phyloP scores from a whole-genome alignment of 1,140 invertebrate species.

The Philopotamus ludificatus region DNA sequence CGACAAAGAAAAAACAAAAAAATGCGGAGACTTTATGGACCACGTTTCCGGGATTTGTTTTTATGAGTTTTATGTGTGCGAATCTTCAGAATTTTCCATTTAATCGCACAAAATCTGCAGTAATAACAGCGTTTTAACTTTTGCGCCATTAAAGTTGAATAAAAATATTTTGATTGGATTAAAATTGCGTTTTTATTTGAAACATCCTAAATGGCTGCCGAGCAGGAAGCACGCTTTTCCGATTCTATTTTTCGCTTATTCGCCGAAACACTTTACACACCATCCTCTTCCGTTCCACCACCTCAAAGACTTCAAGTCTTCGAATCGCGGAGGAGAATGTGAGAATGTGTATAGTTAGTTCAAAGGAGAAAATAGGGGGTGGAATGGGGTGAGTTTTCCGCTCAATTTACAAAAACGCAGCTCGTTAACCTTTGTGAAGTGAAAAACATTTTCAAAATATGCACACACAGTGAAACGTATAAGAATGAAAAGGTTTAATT shows the following conservation, averaged over 20 bases:
- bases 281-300: not conserved
- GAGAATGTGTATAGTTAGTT: too few relatives aligned
- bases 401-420: conserved; percentile 1
- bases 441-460: too few relatives aligned
- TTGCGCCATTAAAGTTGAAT: not conserved
- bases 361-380: too few relatives aligned
- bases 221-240: not conserved
- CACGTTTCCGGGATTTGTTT: conserved; percentile 12
- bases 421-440: conserved; percentile 7
- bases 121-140: too few relatives aligned
- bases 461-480: too few relatives aligned
- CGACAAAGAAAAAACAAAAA: too few relatives aligned
- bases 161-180: not conserved
- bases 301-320: not conserved
- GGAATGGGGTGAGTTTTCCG: not conserved
- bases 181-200: not conserved
- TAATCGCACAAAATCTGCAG: too few relatives aligned
- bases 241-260: not conserved
- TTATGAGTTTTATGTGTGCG: conserved; percentile 12
- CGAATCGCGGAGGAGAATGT: not conserved
- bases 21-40: conserved; percentile 4
- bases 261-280: not conserved
- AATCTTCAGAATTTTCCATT: too few relatives aligned
- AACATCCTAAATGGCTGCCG: not conserved
- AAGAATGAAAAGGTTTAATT: too few relatives aligned